These are phyloP conservation scores for Ecliptopera silaceata DNA, from an alignment of 2,888 invertebrate genomes.

Conservation along the genomic window DNA sequence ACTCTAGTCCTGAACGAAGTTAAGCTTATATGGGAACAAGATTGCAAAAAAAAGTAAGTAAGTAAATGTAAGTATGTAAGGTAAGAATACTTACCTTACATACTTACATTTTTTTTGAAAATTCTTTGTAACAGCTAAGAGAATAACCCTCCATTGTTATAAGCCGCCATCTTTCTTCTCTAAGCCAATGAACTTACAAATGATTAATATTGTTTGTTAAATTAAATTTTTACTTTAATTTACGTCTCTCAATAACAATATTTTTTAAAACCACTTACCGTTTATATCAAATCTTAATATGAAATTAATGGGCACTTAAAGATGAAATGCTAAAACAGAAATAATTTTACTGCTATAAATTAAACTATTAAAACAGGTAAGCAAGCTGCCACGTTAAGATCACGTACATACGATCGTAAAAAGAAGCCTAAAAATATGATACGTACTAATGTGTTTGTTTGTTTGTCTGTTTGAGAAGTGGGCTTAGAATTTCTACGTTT, in stretches of 20 bases:
- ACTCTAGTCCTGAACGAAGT: too few relatives aligned
- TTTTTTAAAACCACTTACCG: conserved; percentile 13
- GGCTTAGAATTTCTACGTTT: too few relatives aligned
- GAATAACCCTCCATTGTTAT: background rate
- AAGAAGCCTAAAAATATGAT: background rate
- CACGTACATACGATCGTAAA: conserved; percentile 22
- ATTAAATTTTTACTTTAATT: background rate
- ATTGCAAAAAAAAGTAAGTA: too few relatives aligned
- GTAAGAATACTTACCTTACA: too few relatives aligned
- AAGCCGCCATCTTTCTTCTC: background rate
- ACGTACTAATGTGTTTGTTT: background rate
- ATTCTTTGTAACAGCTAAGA: too few relatives aligned
- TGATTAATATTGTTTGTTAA: too few relatives aligned
- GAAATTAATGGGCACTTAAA: conserved; percentile 11
- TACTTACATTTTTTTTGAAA: too few relatives aligned
- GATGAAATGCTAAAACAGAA: conserved; percentile 15
- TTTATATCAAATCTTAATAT: conserved; percentile 7
- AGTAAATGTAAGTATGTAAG: too few relatives aligned
- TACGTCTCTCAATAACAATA: conserved; percentile 8
- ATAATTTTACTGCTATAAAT: conserved; percentile 17
- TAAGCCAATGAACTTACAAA: conserved; percentile 1
- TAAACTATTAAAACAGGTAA: conserved; percentile 18
- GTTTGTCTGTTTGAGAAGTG: background rate
- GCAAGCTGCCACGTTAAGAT: conserved; percentile 7
- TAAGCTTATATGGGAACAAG: too few relatives aligned